Base-by-base conservation (phyloP, 2,797 vertebrate genomes). In the Chiroxiphia lanceolata region DNA sequence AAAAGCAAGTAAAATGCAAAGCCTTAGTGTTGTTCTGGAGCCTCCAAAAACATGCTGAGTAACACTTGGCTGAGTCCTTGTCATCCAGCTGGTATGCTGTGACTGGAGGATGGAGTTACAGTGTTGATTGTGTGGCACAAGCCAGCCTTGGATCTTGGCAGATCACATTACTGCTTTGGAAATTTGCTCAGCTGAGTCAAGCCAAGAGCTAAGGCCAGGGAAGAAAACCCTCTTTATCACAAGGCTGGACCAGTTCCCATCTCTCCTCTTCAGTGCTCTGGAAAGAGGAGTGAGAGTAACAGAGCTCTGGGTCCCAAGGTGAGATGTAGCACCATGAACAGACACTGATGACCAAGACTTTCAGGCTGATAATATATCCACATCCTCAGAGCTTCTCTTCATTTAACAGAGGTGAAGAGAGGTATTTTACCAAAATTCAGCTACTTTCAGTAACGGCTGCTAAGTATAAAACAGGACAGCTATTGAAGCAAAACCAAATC, bases 121-220 rank as follows among this genome's bases (percentile, higher is more conserved):
- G 50, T 5, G 0, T 3, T 1, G 5, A 54, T 22, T 0, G 6
- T 26, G 15, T 54, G 59, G 42, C 44, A 34, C 20, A 54, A 74
- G 51, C 36, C 21, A n/a, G 56, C 12, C 0, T 47, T 3, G 11
- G 47, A n/a, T 64, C 61, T 42, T 6, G 4, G 27, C 42, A 64
- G 44, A 15, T 76, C 36, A 3, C 0, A 9, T 36, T 60, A 15
- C 18, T 36, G 15, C 50, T 91, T 74, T 44, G 40, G 72, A 67
- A 83, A 78, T 63, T 21, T 4, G 2, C 3, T 10, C 18, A 54
- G 36, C 59, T 69, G 42, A 33, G 36, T 77, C 7, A 33, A 44
- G 34, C 25, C 59, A 53, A 70, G 54, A 34, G 15, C 69, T 78
- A 33, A 4, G 22, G 12, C 13, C 33, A 50, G 51, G 57, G 65